These are phyloP conservation scores for Ctenoplectra terminalis DNA, from an alignment of 1,140 invertebrate species.

Conservation along the genomic window DNA sequence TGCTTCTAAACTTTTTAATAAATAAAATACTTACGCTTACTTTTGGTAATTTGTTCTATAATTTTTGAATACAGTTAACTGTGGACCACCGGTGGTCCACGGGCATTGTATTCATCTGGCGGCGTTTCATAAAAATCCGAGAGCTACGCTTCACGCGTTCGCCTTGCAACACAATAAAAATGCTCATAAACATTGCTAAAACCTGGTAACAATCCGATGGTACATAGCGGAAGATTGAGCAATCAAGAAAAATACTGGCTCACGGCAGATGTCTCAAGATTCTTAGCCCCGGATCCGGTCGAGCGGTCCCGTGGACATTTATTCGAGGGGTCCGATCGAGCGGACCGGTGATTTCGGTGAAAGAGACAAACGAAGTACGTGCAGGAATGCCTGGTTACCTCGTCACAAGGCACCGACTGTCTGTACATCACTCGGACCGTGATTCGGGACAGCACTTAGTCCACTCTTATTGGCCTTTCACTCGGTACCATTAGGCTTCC, in stretches of 20 bases:
- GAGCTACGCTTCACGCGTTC: too few species aligned
- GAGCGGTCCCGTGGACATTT: slow-evolving; percentile 15
- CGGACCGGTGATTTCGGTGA: slow-evolving; percentile 52
- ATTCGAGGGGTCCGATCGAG: slow-evolving; percentile 36
- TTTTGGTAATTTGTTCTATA: too few species aligned
- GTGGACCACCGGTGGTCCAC: too few species aligned
- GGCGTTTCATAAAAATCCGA: too few species aligned
- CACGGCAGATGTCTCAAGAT: slow-evolving; percentile 52
- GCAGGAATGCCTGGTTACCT: slow-evolving; percentile 64
- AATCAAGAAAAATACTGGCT: slow-evolving; percentile 56
- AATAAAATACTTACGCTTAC: too few species aligned
- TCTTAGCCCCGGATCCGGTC: slow-evolving; percentile 25
- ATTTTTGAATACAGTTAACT: too few species aligned
- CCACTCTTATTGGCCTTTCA: slow-evolving; percentile 64
- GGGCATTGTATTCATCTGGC: too few species aligned
- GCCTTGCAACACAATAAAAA: too few species aligned
- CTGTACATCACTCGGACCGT: slow-evolving; percentile 53
- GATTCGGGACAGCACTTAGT: slow-evolving; percentile 60
- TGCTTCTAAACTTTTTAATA: too few species aligned
- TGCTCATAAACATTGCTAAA: background rate
- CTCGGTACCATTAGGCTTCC: slow-evolving; percentile 68
- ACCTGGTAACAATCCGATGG: background rate
- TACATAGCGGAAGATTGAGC: slow-evolving; percentile 47
- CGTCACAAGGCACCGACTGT: slow-evolving; percentile 45
- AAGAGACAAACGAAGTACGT: slow-evolving; percentile 59